Evolutionary conservation across 2,113 vertebrate genomes (phyloP), one percentile per base, ranked within the genome.

Genomic region (Salvelinus fontinalis): DNA sequence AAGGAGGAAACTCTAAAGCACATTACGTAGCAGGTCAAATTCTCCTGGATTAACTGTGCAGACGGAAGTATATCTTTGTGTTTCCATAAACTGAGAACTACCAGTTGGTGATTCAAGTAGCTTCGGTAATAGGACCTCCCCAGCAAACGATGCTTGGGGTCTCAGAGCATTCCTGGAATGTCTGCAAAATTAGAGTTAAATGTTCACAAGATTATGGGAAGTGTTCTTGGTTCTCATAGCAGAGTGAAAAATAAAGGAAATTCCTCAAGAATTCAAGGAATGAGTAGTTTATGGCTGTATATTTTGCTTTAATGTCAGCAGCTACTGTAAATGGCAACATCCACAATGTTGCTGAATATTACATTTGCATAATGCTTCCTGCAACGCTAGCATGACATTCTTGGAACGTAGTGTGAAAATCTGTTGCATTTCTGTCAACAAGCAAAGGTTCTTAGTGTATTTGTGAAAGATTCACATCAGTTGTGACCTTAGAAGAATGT

Each of bases 11-110:
- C 29, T 73, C 59, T 62, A 78, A 76, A 79, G 75, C 81, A 71
- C 76, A 75, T 44, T 44, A 44, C 39, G 39, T 75, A 79, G 74
- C 82, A 77, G 82, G 67, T 85, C 85, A 89, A 75, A 89, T 87
- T 87, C 65, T 29, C 82, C 81, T 83, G 82, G 79, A 84, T 78
- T 81, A 89, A 64, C 16, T 72, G 39, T 44, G 5, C 83, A 77
- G 71, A 82, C 72, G 78, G 54, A 73, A 59, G 64, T 9, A 34
- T 75, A 26, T 44, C 39, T 44, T 44, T 44, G 39, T 22, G 59
- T 22, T 62, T 79, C 44, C 18, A 16, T 82, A 69, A 68, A 81
- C 76, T 44, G 51, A 68, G 29, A 68, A 74, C 75, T 76, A 75
- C 75, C 77, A 65, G 74, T 79, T 65, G 24, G 65, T 69, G 75